These are phyloP conservation scores for Stegodyphus mimosarum DNA, from an alignment of 1,140 invertebrate genomes.

Conservation along the genomic window DNA sequence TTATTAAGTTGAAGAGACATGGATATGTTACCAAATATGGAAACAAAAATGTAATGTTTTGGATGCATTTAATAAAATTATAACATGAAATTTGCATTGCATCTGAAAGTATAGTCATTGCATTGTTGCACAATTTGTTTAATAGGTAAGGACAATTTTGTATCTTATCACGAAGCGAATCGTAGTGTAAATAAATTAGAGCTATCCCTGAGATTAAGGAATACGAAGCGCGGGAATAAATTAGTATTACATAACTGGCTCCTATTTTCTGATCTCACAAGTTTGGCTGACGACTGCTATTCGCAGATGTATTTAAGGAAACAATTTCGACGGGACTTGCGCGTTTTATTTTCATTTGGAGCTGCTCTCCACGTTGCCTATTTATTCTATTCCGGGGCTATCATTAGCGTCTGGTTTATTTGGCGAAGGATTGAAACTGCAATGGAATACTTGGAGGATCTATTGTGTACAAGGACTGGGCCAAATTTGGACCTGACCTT, in stretches of 20 bases:
- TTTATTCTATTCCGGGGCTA: conserved; percentile 45
- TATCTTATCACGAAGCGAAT: too few species aligned
- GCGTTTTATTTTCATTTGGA: not conserved
- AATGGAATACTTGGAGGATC: conserved; percentile 30
- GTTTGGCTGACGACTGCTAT: conserved; percentile 9
- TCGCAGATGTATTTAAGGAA: conserved; percentile 31
- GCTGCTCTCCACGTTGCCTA: not conserved
- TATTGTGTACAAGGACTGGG: conserved; percentile 24
- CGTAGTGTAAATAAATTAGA: too few species aligned
- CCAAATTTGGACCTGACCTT: conserved; percentile 55
- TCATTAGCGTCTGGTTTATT: conserved; percentile 54
- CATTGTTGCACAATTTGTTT: too few species aligned
- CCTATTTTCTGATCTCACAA: not conserved
- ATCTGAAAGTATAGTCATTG: too few species aligned
- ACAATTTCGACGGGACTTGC: conserved; percentile 31
- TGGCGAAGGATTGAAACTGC: conserved; percentile 43
- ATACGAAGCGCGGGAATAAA: not conserved
- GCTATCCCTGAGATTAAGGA: too few species aligned
- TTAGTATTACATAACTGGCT: not conserved
- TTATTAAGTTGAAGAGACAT: too few species aligned
- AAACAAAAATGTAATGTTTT: too few species aligned
- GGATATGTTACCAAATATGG: too few species aligned
- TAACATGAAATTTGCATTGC: too few species aligned
- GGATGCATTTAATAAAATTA: too few species aligned
- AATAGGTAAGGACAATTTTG: too few species aligned